A percentile compares a stretch with the other conserved stretches of the same genome.
Conservation (phyloP, 2,888 invertebrate species). For the Megaustenia siamemsis region DNA sequence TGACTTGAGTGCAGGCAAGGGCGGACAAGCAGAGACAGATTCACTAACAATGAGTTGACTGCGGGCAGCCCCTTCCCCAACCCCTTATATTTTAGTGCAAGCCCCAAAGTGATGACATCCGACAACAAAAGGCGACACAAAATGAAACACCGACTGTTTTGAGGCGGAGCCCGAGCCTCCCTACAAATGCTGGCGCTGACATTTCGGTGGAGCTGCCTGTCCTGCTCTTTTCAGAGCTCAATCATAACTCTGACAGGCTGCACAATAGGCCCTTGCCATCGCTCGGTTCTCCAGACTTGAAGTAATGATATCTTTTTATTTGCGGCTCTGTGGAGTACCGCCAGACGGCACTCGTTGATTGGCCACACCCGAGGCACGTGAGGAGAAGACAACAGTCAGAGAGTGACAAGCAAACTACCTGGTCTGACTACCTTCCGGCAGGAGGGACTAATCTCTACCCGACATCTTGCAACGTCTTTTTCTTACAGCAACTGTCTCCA, state of each 20-base stretch:
- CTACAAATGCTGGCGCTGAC: background rate
- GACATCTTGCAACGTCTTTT: background rate
- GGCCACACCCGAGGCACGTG: background rate
- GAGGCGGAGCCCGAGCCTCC: background rate
- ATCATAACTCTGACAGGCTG: background rate
- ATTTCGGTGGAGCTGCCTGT: too few relatives aligned
- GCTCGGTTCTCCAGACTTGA: background rate
- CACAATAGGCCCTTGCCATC: background rate
- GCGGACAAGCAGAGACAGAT: too few relatives aligned
- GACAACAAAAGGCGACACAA: too few relatives aligned
- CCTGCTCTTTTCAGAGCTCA: background rate
- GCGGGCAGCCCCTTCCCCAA: too few relatives aligned
- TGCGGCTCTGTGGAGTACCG: background rate
- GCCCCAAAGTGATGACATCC: too few relatives aligned
- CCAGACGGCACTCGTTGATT: background rate
- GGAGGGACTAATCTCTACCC: background rate
- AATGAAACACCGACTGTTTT: background rate
- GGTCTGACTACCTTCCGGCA: background rate
- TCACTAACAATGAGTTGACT: too few relatives aligned
- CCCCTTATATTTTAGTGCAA: too few relatives aligned
- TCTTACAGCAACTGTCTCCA: background rate
- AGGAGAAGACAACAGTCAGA: background rate
- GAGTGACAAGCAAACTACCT: constrained; percentile 40
- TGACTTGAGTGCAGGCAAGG: too few relatives aligned
- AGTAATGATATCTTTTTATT: background rate